phyloP scores from a whole-genome alignment of 2,888 invertebrate genomes.

The Drosophila gaucha region DNA sequence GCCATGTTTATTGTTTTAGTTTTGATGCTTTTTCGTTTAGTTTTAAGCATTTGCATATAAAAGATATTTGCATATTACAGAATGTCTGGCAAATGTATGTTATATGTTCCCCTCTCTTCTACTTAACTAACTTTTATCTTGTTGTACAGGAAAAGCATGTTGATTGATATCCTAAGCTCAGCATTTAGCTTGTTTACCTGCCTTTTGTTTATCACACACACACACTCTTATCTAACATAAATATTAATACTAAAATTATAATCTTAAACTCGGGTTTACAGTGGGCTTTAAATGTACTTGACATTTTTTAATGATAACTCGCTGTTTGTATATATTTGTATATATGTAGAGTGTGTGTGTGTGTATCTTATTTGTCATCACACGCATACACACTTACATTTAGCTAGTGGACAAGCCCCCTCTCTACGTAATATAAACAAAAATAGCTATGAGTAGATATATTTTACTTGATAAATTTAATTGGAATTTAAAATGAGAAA shows the following conservation, averaged over 20 bases:
- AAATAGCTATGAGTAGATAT: slow-evolving; percentile 9
- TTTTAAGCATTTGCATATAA: slow-evolving; percentile 35
- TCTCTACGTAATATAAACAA: no score
- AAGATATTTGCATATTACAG: slow-evolving; percentile 29
- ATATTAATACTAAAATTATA: slow-evolving; percentile 18
- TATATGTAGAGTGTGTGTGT: no score
- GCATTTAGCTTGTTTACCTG: slow-evolving; percentile 2
- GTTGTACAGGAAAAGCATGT: slow-evolving; percentile 2
- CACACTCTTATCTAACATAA: slow-evolving; percentile 19
- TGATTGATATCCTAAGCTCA: slow-evolving; percentile 21
- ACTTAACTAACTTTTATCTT: no score
- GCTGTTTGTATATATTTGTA: no score
- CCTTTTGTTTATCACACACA: not conserved
- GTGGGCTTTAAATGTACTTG: not conserved
- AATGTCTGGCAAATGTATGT: slow-evolving; percentile 21
- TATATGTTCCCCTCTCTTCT: no score
- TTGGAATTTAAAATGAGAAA: slow-evolving; percentile 17
- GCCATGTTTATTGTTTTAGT: slow-evolving; percentile 34
- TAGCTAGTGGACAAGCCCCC: slow-evolving; percentile 13
- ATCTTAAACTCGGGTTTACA: slow-evolving; percentile 17
- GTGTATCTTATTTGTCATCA: slow-evolving; percentile 15
- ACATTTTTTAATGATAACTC: slow-evolving; percentile 20
- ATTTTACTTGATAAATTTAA: slow-evolving; percentile 8
- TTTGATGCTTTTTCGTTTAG: slow-evolving; percentile 3
- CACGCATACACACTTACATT: not conserved